These are phyloP conservation scores for Nothura maculosa DNA, from an alignment of 2,797 vertebrate species.

Conservation along the genomic window DNA sequence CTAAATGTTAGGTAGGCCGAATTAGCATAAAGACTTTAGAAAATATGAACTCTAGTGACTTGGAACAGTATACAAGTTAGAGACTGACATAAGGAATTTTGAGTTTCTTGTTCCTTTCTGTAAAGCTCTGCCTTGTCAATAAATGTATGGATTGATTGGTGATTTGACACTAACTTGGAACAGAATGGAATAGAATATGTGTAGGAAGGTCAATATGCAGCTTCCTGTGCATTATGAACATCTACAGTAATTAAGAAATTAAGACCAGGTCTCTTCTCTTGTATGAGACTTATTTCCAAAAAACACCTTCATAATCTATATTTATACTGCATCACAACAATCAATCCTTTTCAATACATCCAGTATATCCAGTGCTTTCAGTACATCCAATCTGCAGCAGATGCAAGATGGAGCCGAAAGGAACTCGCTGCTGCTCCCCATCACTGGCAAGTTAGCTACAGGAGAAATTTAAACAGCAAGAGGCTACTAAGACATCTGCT, in stretches of 20 bases:
- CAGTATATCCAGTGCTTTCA: too few relatives aligned
- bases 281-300: background rate
- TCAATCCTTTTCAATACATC: background rate
- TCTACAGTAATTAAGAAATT: background rate
- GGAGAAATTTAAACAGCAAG: background rate
- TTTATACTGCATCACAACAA: background rate
- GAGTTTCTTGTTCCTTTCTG: background rate
- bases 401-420: background rate
- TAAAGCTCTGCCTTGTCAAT: background rate
- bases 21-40: background rate
- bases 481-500: background rate
- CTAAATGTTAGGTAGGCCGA: background rate
- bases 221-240: background rate
- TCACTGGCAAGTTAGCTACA: background rate
- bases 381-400: background rate
- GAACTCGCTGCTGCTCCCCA: background rate
- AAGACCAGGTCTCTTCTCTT: background rate
- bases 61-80: background rate
- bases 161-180: background rate
- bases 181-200: rapidly evolving
- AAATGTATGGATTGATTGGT: background rate
- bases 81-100: background rate
- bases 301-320: background rate
- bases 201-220: background rate
- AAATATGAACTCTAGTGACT: background rate